phyloP scores from a whole-genome alignment of 1,140 invertebrate species.

The Lucilia sericata region DNA sequence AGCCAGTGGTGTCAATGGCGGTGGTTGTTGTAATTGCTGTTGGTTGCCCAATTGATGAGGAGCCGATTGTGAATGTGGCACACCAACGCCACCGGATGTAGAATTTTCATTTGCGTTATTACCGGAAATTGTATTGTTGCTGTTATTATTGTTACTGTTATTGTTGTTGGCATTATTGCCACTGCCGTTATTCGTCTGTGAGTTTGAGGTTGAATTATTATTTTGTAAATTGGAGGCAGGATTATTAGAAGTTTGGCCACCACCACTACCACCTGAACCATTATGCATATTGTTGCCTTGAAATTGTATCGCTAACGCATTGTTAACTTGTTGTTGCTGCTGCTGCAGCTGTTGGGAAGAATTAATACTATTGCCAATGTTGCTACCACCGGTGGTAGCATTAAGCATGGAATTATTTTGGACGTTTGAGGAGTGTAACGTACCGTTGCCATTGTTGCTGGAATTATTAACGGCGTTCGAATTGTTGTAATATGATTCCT shows the following conservation, averaged over 20 bases:
- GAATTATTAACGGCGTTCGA: conserved; percentile 49
- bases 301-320: conserved; percentile 34
- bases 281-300: conserved; percentile 11
- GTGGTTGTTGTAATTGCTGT: conserved; percentile 55
- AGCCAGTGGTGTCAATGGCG: conserved; percentile 62
- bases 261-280: conserved; percentile 25
- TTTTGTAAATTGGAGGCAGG: conserved; percentile 19
- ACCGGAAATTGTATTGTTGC: conserved; percentile 35
- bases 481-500: conserved; percentile 60
- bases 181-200: background rate
- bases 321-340: conserved; percentile 37
- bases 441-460: conserved; percentile 57
- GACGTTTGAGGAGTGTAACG: conserved; percentile 61
- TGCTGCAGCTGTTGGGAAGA: conserved; percentile 33
- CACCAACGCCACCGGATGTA: conserved; percentile 68
- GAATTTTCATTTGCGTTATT: conserved; percentile 51
- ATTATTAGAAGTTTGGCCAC: too few species aligned
- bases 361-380: conserved; percentile 32
- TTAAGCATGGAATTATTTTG: conserved; percentile 63
- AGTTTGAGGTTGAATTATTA: background rate
- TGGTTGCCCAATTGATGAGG: conserved; percentile 53
- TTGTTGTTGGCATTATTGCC: background rate
- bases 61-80: conserved; percentile 65
- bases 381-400: conserved; percentile 34
- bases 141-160: conserved; percentile 16